phyloP scores from a whole-genome alignment of 2,888 invertebrate genomes.

The Eupelmus urozonus region DNA sequence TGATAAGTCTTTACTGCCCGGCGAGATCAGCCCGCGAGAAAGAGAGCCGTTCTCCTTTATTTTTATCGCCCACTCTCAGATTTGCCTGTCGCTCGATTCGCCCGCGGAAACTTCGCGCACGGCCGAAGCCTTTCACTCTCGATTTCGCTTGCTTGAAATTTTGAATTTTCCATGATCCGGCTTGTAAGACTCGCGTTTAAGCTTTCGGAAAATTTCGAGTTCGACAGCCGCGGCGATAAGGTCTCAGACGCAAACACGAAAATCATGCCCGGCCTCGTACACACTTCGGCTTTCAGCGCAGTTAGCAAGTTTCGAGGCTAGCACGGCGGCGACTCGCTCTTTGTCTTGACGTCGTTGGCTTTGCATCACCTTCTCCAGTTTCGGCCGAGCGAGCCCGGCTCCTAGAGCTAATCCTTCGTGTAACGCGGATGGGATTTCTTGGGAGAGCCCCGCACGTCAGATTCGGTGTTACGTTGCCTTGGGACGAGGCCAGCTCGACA shows the following conservation, averaged over 20 bases:
- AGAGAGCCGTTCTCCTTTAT: not conserved
- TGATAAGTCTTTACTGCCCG: conserved; percentile 27
- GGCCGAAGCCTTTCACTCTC: no score
- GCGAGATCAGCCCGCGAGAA: not conserved
- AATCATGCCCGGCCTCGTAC: no score
- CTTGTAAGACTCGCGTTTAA: no score
- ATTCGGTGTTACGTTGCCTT: conserved; percentile 31
- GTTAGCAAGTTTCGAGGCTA: no score
- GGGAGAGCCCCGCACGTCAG: not conserved
- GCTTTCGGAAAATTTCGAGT: no score
- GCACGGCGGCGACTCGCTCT: no score
- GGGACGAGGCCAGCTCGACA: not conserved
- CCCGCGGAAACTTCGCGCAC: not conserved
- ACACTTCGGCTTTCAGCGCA: no score
- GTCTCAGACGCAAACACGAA: no score
- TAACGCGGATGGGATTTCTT: conserved; percentile 9
- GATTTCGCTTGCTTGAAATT: no score
- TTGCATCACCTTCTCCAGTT: conserved; percentile 49
- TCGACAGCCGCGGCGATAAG: no score
- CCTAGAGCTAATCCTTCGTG: conserved; percentile 17
- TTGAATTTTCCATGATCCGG: no score
- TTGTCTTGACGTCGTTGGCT: conserved; percentile 5
- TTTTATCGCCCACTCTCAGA: conserved; percentile 7
- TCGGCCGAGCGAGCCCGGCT: conserved; percentile 6
- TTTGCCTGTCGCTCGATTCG: no score